These are phyloP conservation scores for Chymomyza fuscimana DNA, from an alignment of 2,888 invertebrate genomes.

Conservation along the genomic window DNA sequence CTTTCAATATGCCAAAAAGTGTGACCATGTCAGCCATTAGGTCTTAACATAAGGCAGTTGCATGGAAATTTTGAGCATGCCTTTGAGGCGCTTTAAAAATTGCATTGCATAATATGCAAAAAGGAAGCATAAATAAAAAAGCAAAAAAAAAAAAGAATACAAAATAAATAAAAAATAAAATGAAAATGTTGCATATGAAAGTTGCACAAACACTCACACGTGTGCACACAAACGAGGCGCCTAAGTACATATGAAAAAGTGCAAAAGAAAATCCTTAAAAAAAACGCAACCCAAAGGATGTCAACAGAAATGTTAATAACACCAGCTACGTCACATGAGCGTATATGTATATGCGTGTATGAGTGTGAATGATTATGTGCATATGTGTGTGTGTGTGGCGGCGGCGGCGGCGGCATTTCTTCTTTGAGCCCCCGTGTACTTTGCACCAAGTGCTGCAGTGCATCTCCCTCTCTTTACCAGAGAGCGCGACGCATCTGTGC, in stretches of 20 bases:
- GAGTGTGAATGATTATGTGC: not conserved
- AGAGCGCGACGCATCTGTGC: conserved; percentile 22
- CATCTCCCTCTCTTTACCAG: conserved; percentile 24
- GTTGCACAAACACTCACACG: conserved; percentile 48
- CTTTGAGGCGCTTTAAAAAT: conserved; percentile 17
- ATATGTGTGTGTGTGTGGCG: conserved; percentile 5
- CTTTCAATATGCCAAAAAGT: conserved; percentile 31
- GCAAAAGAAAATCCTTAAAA: conserved; percentile 16
- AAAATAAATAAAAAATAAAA: conserved; percentile 35
- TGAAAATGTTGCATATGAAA: conserved; percentile 53
- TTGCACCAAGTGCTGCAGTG: conserved; percentile 43
- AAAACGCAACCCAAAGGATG: conserved; percentile 56
- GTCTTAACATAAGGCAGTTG: not conserved
- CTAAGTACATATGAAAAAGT: conserved; percentile 43
- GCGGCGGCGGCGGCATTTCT: not conserved
- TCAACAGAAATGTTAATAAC: conserved; percentile 72
- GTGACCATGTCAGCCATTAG: not conserved
- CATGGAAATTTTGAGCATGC: not conserved
- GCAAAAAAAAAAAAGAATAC: not conserved
- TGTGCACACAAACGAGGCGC: conserved; percentile 12
- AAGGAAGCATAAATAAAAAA: conserved; percentile 7
- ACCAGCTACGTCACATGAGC: conserved; percentile 40
- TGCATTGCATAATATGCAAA: conserved; percentile 20
- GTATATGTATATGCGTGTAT: not conserved
- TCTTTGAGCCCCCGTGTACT: conserved; percentile 33